Conservation (phyloP, 2,888 invertebrate species). For the Amphipyra berbera region DNA sequence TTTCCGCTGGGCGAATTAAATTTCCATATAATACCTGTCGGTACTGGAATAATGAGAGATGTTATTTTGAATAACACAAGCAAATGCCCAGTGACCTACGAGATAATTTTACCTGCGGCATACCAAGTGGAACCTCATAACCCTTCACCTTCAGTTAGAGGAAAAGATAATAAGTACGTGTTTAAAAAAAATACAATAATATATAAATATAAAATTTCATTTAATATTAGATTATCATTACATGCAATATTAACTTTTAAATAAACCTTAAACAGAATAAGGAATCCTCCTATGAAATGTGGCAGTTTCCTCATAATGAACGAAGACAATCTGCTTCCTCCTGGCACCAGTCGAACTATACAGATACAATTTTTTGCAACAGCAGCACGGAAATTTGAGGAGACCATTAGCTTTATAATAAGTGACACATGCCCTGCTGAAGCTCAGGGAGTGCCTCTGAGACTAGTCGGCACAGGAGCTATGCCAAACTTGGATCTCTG, state of each 20-base stretch:
- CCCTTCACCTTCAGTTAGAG: slow-evolving; percentile 52
- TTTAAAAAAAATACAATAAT: not conserved
- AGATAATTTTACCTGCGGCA: slow-evolving; percentile 76
- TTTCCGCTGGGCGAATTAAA: slow-evolving; percentile 90
- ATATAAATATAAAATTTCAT: no score
- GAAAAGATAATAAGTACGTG: slow-evolving; percentile 77
- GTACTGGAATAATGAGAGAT: slow-evolving; percentile 85
- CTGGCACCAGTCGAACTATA: slow-evolving; percentile 81
- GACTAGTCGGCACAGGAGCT: slow-evolving; percentile 87
- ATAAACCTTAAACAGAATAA: slow-evolving; percentile 69
- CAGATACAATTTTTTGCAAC: slow-evolving; percentile 81
- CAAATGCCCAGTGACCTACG: slow-evolving; percentile 89
- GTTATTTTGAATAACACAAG: slow-evolving; percentile 91
- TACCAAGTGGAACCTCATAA: slow-evolving; percentile 70
- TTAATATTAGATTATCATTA: no score
- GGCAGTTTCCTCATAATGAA: slow-evolving; percentile 84
- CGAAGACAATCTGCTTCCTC: slow-evolving; percentile 84
- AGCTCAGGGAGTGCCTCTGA: slow-evolving; percentile 83
- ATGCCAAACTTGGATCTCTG: slow-evolving; percentile 89
- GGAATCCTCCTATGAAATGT: slow-evolving; percentile 80
- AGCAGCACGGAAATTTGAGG: slow-evolving; percentile 76
- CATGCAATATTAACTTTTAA: not conserved
- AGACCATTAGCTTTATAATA: slow-evolving; percentile 82
- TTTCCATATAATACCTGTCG: slow-evolving; percentile 90
- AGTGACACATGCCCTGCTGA: slow-evolving; percentile 87